A percentile compares a stretch with the other conserved stretches of the same genome.
Evolutionary conservation across 2,113 vertebrate genomes (phyloP).

Genomic region (Paradoxurus hermaphroditus): DNA sequence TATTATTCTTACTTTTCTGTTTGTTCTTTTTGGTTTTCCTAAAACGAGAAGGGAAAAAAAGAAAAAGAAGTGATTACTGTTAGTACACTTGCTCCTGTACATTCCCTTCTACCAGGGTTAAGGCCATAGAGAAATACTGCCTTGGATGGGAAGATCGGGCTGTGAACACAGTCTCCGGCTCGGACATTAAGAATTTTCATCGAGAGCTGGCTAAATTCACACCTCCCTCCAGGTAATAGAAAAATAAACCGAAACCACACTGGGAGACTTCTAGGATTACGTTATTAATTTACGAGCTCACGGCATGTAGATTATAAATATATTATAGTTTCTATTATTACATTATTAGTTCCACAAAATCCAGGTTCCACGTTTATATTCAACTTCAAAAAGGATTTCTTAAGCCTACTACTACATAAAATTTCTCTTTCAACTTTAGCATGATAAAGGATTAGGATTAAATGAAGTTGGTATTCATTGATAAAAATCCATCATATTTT

Average conservation of each 20-base stretch:
- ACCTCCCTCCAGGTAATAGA: background rate
- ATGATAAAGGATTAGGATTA: background rate
- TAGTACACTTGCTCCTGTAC: background rate
- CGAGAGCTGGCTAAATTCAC: background rate
- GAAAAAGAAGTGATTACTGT: background rate
- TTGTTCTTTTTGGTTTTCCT: constrained; percentile 99
- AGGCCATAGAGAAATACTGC: background rate
- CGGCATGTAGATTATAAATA: background rate
- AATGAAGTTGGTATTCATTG: background rate
- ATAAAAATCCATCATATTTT: background rate
- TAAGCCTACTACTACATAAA: background rate
- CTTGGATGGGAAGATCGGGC: background rate
- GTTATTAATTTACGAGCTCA: background rate
- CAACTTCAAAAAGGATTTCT: background rate
- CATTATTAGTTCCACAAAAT: background rate
- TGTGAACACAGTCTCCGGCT: background rate
- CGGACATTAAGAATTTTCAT: background rate
- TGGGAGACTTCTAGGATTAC: background rate
- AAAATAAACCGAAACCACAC: background rate
- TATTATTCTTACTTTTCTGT: constrained; percentile 93
- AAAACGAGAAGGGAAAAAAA: constrained; percentile 68
- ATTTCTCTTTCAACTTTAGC: background rate
- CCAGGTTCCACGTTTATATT: background rate
- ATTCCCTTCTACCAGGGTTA: background rate
- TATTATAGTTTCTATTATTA: background rate